These are phyloP conservation scores for Clepsis dumicolana DNA, from an alignment of 2,888 invertebrate species.

Conservation along the genomic window DNA sequence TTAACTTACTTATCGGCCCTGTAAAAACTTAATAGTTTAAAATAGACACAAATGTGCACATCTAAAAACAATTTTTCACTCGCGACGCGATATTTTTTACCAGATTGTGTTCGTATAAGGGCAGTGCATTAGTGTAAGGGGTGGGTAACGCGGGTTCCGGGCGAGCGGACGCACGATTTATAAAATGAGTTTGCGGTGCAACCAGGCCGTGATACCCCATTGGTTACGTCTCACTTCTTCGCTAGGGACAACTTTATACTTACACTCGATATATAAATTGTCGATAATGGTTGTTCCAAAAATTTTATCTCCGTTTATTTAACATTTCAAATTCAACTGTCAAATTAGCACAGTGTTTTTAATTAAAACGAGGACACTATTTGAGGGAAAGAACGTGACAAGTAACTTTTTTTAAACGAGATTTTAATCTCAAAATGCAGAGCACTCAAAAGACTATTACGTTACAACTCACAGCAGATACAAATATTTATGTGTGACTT, in stretches of 20 bases:
- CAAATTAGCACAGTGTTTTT: too few relatives aligned
- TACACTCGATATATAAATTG: background rate
- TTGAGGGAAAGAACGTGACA: too few relatives aligned
- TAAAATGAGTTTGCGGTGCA: constrained; percentile 86
- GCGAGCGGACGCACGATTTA: constrained; percentile 80
- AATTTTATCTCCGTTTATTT: background rate
- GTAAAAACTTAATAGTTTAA: too few relatives aligned
- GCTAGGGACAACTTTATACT: constrained; percentile 45
- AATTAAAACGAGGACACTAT: too few relatives aligned
- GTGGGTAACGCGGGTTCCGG: constrained; percentile 83
- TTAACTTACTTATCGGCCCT: too few relatives aligned
- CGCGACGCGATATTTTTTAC: constrained; percentile 19
- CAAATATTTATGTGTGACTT: too few relatives aligned
- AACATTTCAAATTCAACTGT: too few relatives aligned
- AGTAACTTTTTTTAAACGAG: too few relatives aligned
- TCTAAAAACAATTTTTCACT: background rate
- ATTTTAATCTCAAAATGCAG: too few relatives aligned
- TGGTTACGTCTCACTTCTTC: constrained; percentile 85
- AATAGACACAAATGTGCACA: too few relatives aligned
- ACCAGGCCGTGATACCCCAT: constrained; percentile 84
- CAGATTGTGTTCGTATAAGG: constrained; percentile 50
- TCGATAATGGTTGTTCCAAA: constrained; percentile 13
- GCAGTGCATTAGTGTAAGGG: constrained; percentile 67
- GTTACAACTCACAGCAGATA: too few relatives aligned
- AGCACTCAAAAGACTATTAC: too few relatives aligned